phyloP scores from a whole-genome alignment of 2,888 invertebrate species.

The Galerucella pusilla region DNA sequence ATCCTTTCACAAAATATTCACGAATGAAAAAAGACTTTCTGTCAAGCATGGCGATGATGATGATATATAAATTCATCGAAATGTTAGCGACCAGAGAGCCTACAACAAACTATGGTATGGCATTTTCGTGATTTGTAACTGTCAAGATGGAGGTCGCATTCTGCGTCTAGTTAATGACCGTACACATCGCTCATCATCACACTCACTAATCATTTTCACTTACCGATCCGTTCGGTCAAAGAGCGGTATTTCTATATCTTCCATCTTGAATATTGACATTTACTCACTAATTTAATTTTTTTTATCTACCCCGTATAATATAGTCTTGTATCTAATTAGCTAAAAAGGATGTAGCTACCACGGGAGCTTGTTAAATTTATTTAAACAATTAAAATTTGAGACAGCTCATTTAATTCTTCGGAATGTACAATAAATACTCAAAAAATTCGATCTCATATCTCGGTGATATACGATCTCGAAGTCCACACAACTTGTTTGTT shows the following conservation, averaged over 20 bases:
- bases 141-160: conserved; percentile 55
- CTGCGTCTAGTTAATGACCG: conserved; percentile 57
- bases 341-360: conserved; percentile 39
- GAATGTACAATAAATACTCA: conserved; percentile 44
- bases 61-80: conserved; percentile 59
- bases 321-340: conserved; percentile 6
- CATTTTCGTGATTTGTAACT: conserved; percentile 53
- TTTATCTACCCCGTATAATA: no score
- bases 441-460: conserved; percentile 44
- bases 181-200: conserved; percentile 41
- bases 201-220: conserved; percentile 41
- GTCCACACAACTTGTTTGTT: background rate
- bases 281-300: no score
- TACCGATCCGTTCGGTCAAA: conserved; percentile 21
- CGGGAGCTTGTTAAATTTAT: conserved; percentile 53
- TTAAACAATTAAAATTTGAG: conserved; percentile 54
- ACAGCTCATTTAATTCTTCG: conserved; percentile 53
- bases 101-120: conserved; percentile 36
- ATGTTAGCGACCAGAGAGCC: conserved; percentile 49
- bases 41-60: conserved; percentile 16
- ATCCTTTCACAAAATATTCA: background rate
- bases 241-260: conserved; percentile 35
- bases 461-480: conserved; percentile 34
- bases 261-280: background rate
- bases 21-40: conserved; percentile 10